Conservation (phyloP, 1,140 invertebrate genomes). For the Drosophila truncata region DNA sequence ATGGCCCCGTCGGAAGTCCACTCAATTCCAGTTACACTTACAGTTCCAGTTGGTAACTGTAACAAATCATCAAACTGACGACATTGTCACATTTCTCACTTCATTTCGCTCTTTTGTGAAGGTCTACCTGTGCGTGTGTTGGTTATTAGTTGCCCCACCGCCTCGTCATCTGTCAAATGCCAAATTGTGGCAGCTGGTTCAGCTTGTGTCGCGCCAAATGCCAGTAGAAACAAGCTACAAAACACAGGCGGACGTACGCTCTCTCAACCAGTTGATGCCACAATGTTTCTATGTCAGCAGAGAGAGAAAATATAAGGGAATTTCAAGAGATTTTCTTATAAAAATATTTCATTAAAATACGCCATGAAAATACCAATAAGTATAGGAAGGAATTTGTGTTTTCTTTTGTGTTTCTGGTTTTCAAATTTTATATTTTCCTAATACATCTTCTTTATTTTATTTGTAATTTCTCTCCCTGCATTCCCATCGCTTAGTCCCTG, state of each 20-base stretch:
- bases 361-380: too few species aligned
- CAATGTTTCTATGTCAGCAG: slow-evolving; percentile 26
- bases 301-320: neutral
- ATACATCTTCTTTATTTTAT: neutral
- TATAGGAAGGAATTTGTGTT: neutral
- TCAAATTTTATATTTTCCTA: too few species aligned
- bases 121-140: neutral
- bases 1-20: slow-evolving; percentile 46
- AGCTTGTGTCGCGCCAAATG: slow-evolving; percentile 51
- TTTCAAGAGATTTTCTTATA: neutral
- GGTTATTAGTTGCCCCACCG: slow-evolving; percentile 64
- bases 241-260: slow-evolving; percentile 19
- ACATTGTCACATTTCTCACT: slow-evolving; percentile 49
- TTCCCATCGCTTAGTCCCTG: neutral
- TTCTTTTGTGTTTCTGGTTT: neutral
- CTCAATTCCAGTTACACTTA: slow-evolving; percentile 5
- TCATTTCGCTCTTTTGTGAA: slow-evolving; percentile 31
- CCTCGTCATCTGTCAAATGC: slow-evolving; percentile 71
- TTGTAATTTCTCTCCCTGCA: slow-evolving; percentile 14
- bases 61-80: slow-evolving; percentile 64
- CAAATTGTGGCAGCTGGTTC: slow-evolving; percentile 60
- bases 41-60: slow-evolving; percentile 30
- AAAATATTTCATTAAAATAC: neutral
- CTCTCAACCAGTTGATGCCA: slow-evolving; percentile 57
- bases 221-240: slow-evolving; percentile 36